These are phyloP conservation scores for Tarsius wallacei DNA, from an alignment of 2,797 vertebrate genomes.

Conservation along the genomic window DNA sequence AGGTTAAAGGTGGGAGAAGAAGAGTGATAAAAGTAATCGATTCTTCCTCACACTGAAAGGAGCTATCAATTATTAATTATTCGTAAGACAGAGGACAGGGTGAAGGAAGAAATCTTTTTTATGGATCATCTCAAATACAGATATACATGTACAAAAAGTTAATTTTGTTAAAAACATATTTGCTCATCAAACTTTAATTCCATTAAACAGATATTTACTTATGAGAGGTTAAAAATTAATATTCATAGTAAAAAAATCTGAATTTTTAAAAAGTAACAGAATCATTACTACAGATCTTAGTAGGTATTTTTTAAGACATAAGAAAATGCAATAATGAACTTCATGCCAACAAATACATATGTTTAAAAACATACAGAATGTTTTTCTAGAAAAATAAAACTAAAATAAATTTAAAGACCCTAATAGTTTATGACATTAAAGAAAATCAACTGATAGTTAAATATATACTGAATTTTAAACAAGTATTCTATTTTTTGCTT, in stretches of 20 bases:
- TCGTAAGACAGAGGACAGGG: background rate
- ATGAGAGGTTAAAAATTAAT: conserved; percentile 1
- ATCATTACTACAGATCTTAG: background rate
- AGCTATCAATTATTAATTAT: background rate
- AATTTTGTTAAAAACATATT: background rate
- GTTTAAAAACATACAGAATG: background rate
- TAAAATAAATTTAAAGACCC: background rate
- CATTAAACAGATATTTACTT: background rate
- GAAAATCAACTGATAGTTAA: conserved; percentile 4
- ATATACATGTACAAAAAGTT: background rate
- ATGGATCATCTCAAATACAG: background rate
- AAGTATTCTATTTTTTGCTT: background rate
- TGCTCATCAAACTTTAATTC: background rate
- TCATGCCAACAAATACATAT: background rate
- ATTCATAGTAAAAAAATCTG: background rate
- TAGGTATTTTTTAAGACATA: background rate
- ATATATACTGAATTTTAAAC: background rate
- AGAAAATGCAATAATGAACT: conserved; percentile 3
- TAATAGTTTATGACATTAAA: background rate
- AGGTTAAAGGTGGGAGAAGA: too few species aligned
- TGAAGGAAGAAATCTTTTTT: background rate
- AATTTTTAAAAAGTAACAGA: background rate
- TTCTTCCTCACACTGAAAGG: background rate
- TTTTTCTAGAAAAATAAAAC: background rate
- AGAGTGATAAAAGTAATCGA: background rate